These are phyloP conservation scores for Mythimna lalbum DNA, from an alignment of 2,888 invertebrate genomes.

Conservation along the genomic window DNA sequence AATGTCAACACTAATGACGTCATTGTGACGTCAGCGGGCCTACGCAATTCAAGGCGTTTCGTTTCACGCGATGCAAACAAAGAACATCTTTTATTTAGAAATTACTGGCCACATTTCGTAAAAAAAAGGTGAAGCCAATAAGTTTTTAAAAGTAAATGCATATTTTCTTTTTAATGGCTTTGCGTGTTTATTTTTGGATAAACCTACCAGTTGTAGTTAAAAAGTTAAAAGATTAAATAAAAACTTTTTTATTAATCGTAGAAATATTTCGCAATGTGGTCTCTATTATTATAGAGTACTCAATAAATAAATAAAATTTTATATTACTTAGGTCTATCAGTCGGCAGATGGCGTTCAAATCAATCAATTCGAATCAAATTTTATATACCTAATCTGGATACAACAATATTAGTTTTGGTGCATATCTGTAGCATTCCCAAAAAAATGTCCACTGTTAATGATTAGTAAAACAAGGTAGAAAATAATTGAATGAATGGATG, in stretches of 20 bases:
- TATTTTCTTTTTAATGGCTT: background rate
- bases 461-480: too few species aligned
- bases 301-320: too few species aligned
- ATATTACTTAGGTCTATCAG: too few species aligned
- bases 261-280: background rate
- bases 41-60: constrained; percentile 61
- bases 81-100: background rate
- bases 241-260: background rate
- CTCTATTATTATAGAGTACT: too few species aligned
- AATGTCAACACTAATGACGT: constrained; percentile 81
- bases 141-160: background rate
- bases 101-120: too few species aligned
- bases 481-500: too few species aligned
- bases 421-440: too few species aligned
- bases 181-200: background rate
- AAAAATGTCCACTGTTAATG: too few species aligned
- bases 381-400: too few species aligned
- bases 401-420: too few species aligned
- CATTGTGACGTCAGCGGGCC: constrained; percentile 80
- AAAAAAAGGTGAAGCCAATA: background rate
- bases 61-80: constrained; percentile 45
- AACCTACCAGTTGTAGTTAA: background rate
- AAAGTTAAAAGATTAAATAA: background rate
- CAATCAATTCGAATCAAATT: too few species aligned
- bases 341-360: too few species aligned